phyloP scores from a whole-genome alignment of 2,888 invertebrate species.

The Lasioglossum calceatum region DNA sequence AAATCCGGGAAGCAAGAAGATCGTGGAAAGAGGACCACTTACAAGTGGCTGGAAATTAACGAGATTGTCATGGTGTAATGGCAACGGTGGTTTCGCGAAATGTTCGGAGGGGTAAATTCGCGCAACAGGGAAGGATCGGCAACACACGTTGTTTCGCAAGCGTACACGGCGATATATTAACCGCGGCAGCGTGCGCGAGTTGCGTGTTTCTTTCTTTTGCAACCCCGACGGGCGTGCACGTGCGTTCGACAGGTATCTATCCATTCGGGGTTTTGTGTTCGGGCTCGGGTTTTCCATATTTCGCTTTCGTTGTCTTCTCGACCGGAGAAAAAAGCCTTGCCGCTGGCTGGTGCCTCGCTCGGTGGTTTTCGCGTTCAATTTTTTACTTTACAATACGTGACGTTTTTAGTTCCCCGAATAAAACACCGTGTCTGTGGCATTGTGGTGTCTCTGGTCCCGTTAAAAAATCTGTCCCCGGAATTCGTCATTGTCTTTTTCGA shows the following conservation, averaged over 20 bases:
- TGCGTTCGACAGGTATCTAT: constrained; percentile 56
- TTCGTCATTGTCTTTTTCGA: constrained; percentile 35
- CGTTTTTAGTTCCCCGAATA: constrained; percentile 41
- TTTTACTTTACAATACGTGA: constrained; percentile 55
- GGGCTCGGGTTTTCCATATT: constrained; percentile 41
- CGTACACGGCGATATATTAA: constrained; percentile 33
- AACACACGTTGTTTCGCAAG: not conserved
- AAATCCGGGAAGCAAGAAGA: too few species aligned
- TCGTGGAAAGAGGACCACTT: not conserved
- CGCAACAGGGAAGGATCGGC: not conserved
- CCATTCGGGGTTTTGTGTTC: constrained; percentile 49
- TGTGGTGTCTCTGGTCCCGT: constrained; percentile 2
- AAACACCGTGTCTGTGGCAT: constrained; percentile 22
- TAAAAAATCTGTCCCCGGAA: constrained; percentile 29
- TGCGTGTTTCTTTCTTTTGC: constrained; percentile 36
- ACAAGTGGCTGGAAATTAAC: not conserved
- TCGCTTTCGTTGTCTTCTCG: constrained; percentile 55
- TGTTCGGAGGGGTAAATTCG: not conserved
- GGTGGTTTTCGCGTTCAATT: constrained; percentile 47
- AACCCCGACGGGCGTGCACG: constrained; percentile 22
- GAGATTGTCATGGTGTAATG: not conserved
- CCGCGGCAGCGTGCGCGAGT: not conserved
- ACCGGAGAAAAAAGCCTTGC: constrained; percentile 58
- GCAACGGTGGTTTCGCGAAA: not conserved
- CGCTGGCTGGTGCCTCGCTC: constrained; percentile 21